Base-by-base conservation (phyloP, 1,140 invertebrate genomes). In the Mya arenaria region DNA sequence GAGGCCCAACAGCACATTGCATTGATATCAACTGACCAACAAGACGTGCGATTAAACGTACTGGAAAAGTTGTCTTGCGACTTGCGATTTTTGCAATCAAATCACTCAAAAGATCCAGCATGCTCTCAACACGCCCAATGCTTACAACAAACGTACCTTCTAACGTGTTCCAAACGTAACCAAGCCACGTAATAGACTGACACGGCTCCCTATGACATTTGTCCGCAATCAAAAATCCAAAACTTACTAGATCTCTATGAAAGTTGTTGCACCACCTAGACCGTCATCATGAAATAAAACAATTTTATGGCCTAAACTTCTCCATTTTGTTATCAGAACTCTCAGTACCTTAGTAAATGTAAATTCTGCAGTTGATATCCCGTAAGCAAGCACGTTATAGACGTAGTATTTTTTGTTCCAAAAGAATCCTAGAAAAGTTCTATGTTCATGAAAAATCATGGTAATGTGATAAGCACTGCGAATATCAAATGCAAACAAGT, bases 341-440 rank as follows among this genome's bases (percentile, higher is more conserved):
- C 63, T 66, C 36, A 66, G 34, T 1, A 66, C 17, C 34, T 81
- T 52, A 19, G 71, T 81, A 55, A 81, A 84, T 62, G 75, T 75
- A 63, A 63, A 81, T 13, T 55, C 65, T 28, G 72, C 73, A 48
- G 66, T 78, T 48, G 23, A 68, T 41, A 77, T 72, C 0, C 78
- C 78, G 56, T 82, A 85, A 19, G 83, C 52, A 48, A 82, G 66
- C 0, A 77, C 63, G 28, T 71, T 82, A 36, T 52, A 82, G 56
- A 85, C 66, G 48, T 48, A 80, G 60, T 75, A 58, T n/a, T 82
- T 56, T 69, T 55, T 60, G 17, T 32, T 6, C 36, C 60, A 74
- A 32, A 6, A 72, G 19, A 74, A 62, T 60, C 72, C 72, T 0
- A 74, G n/a, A 62, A 37, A 74, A 8, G n/a, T 74, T 15, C 23